phyloP scores from a whole-genome alignment of 1,140 invertebrate genomes.

The Diorhabda sublineata region DNA sequence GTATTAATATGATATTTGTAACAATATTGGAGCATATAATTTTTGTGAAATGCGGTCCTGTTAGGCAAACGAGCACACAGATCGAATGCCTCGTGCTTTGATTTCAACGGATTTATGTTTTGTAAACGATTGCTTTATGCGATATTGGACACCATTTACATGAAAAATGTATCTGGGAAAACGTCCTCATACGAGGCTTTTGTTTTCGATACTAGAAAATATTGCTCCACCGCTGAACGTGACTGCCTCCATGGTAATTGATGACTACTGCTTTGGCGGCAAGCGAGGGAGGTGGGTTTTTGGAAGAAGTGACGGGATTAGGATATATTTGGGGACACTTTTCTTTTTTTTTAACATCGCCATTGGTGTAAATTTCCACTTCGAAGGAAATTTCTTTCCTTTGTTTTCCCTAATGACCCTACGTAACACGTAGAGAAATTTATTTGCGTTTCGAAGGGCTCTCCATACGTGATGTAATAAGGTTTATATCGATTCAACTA shows the following conservation, averaged over 20 bases:
- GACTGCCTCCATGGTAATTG: conserved; percentile 46
- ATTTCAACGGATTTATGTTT: conserved; percentile 50
- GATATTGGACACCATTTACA: conserved; percentile 51
- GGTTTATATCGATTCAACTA: too few species aligned
- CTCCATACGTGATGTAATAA: too few species aligned
- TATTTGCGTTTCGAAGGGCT: too few species aligned
- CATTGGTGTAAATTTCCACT: conserved; percentile 4
- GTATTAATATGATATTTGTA: neutral
- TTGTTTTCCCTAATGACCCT: neutral
- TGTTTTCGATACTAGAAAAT: conserved; percentile 50
- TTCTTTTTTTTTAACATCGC: conserved; percentile 9
- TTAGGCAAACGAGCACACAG: conserved; percentile 19
- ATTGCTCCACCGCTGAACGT: conserved; percentile 43
- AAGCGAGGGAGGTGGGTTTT: neutral
- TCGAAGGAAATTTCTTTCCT: neutral
- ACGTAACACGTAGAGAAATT: too few species aligned
- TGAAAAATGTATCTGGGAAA: conserved; percentile 49
- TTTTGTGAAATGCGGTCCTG: conserved; percentile 16
- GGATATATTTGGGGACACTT: conserved; percentile 16
- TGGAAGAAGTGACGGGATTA: conserved; percentile 12
- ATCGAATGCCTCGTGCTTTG: conserved; percentile 35
- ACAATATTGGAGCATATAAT: neutral
- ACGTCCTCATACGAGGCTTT: conserved; percentile 44
- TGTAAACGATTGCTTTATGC: conserved; percentile 50
- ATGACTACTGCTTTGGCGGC: conserved; percentile 37